Evolutionary conservation across 2,888 invertebrate genomes (phyloP).

Genomic region (Drosophila falleni): DNA sequence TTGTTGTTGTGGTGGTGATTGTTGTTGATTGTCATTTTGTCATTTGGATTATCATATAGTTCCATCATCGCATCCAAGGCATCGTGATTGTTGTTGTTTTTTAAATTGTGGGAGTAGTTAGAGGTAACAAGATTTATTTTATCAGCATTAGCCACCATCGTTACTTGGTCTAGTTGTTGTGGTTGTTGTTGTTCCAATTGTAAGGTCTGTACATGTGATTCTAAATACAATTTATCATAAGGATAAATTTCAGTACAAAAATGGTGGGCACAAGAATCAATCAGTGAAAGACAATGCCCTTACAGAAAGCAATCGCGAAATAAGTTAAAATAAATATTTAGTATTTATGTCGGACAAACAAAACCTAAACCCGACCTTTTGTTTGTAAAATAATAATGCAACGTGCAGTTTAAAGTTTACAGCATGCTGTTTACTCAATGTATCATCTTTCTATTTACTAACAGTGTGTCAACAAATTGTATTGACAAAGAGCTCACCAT

Average conservation of each 20-base stretch:
- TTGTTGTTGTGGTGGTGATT: conserved; percentile 39
- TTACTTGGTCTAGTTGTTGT: conserved; percentile 86
- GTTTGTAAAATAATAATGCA: neutral
- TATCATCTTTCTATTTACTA: too few relatives aligned
- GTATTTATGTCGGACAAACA: conserved; percentile 3
- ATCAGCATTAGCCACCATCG: conserved; percentile 86
- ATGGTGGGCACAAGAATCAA: conserved; percentile 52
- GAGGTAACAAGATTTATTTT: conserved; percentile 86
- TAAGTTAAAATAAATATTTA: neutral
- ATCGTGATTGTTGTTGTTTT: conserved; percentile 53
- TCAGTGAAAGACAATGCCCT: conserved; percentile 42
- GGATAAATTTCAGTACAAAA: conserved; percentile 74
- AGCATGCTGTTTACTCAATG: conserved; percentile 7
- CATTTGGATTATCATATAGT: conserved; percentile 44
- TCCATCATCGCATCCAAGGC: conserved; percentile 63
- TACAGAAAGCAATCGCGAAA: conserved; percentile 17
- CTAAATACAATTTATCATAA: conserved; percentile 85
- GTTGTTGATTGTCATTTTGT: conserved; percentile 56
- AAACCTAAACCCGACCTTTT: neutral
- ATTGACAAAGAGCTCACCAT: neutral
- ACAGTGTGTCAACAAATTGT: neutral
- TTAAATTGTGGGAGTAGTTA: conserved; percentile 82
- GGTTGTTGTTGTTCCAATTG: conserved; percentile 85
- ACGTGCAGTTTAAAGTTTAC: neutral
- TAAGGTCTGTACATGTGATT: conserved; percentile 86